Percentiles rank a stretch among this genome's conserved stretches.
These are phyloP conservation scores for Melanostoma mellinum DNA, from an alignment of 2,888 invertebrate species.

Conservation along the genomic window DNA sequence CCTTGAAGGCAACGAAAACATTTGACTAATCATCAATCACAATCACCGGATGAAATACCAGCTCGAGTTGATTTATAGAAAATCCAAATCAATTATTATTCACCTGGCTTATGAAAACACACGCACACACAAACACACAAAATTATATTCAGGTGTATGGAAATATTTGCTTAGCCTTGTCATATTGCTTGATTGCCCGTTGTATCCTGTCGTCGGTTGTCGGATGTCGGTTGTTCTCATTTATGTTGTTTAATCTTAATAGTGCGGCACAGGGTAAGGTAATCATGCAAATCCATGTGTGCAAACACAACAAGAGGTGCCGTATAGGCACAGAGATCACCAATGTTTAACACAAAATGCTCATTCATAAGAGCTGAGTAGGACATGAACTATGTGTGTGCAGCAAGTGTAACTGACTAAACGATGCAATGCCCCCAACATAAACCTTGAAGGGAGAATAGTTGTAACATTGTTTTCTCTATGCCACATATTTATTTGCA, in stretches of 20 bases:
- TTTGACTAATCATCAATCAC: conserved; percentile 54
- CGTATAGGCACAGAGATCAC: neutral
- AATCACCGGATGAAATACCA: conserved; percentile 32
- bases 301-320: conserved; percentile 22
- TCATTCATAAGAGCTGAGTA: neutral
- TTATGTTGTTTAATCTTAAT: conserved; percentile 63
- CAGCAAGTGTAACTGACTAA: too few relatives aligned
- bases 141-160: neutral
- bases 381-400: too few relatives aligned
- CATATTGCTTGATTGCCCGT: conserved; percentile 54
- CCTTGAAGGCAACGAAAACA: conserved; percentile 42
- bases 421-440: too few relatives aligned
- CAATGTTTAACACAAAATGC: conserved; percentile 5
- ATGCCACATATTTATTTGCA: too few relatives aligned
- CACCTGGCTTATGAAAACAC: conserved; percentile 54
- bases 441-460: too few relatives aligned
- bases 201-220: conserved; percentile 35
- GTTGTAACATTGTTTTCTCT: too few relatives aligned
- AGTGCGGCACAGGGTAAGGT: conserved; percentile 51
- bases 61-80: conserved; percentile 54
- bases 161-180: neutral
- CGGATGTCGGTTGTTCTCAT: conserved; percentile 47
- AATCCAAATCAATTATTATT: conserved; percentile 68
- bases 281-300: conserved; percentile 69
- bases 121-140: neutral